These are phyloP conservation scores for Gymnocephalus cernua DNA, from an alignment of 2,113 vertebrate genomes.

Conservation along the genomic window DNA sequence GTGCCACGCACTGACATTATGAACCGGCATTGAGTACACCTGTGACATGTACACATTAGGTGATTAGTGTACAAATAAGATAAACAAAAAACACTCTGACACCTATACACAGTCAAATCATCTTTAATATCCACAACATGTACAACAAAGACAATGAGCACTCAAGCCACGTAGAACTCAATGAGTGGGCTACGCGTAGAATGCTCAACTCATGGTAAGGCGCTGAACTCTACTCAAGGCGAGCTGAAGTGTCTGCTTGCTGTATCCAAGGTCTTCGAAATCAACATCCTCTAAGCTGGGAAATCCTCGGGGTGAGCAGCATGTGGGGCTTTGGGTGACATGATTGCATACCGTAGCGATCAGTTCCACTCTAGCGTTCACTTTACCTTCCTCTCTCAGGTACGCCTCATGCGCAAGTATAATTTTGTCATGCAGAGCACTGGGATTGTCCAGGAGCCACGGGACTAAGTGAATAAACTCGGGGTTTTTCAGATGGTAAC, in stretches of 20 bases:
- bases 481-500: slow-evolving; percentile 6
- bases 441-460: slow-evolving; percentile 5
- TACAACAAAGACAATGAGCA: too few species aligned
- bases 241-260: neutral
- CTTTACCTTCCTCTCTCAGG: slow-evolving; percentile 11
- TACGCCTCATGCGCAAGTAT: slow-evolving; percentile 4
- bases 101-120: too few species aligned
- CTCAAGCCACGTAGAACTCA: too few species aligned
- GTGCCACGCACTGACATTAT: too few species aligned
- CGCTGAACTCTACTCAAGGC: neutral
- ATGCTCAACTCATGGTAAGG: neutral
- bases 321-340: too few species aligned
- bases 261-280: neutral
- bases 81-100: too few species aligned
- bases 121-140: too few species aligned
- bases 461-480: slow-evolving; percentile 34
- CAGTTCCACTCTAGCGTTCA: neutral
- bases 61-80: too few species aligned
- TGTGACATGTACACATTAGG: too few species aligned
- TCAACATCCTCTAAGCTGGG: neutral
- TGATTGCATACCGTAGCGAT: neutral
- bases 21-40: too few species aligned
- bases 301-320: neutral
- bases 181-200: neutral
- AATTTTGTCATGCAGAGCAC: neutral